Evolutionary conservation across 2,888 invertebrate species (phyloP), one percentile per base, ranked within the genome.

Genomic region (Aphidoletes aphidimyza): DNA sequence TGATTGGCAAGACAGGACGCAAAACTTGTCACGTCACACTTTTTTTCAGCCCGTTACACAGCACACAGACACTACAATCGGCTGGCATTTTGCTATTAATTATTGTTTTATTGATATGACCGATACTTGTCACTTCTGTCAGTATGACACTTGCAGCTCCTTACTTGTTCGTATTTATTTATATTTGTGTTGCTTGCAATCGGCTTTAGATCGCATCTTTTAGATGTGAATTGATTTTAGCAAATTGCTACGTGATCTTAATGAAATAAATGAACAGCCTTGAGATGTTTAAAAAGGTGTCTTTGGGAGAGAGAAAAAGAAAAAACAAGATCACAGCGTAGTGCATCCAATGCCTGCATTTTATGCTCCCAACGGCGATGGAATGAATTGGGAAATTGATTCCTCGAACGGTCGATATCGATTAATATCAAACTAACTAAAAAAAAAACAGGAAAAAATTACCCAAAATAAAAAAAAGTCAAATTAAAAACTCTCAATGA

Each of bases 51-150:
- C 11, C 1, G 69, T 81, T 36, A 37, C 9, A 81, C n/a, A n/a
- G 39, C 9, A 69, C 14, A 34, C 5, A 17, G 11, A 34, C 22
- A 69, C 8, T n/a, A n/a, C n/a, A n/a, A n/a, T n/a, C n/a, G n/a
- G 54, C 81, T 81, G 81, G 81, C 22, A 81, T 81, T 81, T 81
- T 81, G 81, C 81, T 81, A 81, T 81, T 81, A 81, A 81, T 81
- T 81, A 81, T 37, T 81, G 22, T 81, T 81, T 37, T 81, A 81
- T 37, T 81, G 81, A 81, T 81, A 37, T 81, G n/a, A 36, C 19
- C 81, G 81, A 81, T 81, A 37, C 37, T 81, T 81, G 81, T 81
- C 81, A 81, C 81, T 81, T 81, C 9, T 81, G 37, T 81, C 37
- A 37, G n/a, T 14, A 30, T 17, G 9, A 69, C 69, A 69, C 34